phyloP scores from a whole-genome alignment of 2,113 vertebrate genomes.

The Salminus brasiliensis region DNA sequence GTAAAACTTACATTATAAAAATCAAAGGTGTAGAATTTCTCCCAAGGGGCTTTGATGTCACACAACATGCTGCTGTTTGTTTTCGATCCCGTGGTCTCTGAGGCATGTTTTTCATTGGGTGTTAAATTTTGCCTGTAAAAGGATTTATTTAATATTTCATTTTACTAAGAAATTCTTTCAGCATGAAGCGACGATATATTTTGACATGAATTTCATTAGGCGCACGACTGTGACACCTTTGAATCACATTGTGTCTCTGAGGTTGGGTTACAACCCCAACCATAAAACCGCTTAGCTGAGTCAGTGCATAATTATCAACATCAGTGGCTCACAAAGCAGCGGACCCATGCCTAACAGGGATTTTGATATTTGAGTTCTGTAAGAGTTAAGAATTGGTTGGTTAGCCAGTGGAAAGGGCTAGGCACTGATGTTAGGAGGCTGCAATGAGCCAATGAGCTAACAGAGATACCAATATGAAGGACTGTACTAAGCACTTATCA shows the following conservation, averaged over 20 bases:
- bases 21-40: background rate
- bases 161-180: background rate
- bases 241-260: background rate
- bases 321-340: background rate
- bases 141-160: background rate
- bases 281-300: background rate
- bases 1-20: background rate
- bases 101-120: constrained; percentile 2
- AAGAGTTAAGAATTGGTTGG: no score
- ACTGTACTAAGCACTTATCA: no score
- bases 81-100: constrained; percentile 2
- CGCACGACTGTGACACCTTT: background rate
- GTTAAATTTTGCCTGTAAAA: background rate
- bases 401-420: no score
- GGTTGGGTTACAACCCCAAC: background rate
- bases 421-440: no score
- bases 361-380: no score
- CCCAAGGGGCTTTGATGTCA: background rate
- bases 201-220: background rate
- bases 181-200: background rate
- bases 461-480: no score
- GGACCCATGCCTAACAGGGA: background rate
- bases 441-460: no score
- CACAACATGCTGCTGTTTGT: background rate
- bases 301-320: background rate